phyloP scores from a whole-genome alignment of 2,797 vertebrate species.

The Masticophis lateralis region DNA sequence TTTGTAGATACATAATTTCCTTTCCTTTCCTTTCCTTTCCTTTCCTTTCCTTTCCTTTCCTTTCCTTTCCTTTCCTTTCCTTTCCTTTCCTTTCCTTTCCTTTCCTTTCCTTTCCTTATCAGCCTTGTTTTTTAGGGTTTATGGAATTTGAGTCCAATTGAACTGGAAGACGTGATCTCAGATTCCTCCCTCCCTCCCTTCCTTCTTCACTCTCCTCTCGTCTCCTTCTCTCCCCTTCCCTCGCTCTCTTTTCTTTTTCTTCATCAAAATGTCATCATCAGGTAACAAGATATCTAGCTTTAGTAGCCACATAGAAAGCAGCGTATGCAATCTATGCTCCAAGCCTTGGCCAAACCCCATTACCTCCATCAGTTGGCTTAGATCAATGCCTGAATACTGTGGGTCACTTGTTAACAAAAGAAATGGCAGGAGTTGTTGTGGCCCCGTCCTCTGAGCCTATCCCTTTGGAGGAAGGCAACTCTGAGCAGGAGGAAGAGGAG shows the following conservation, averaged over 20 bases:
- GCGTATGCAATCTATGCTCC: not conserved
- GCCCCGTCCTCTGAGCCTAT: too few species aligned
- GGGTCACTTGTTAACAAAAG: not conserved
- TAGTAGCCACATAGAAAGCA: not conserved
- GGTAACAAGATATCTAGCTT: not conserved
- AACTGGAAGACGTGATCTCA: too few species aligned
- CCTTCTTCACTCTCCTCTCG: not conserved
- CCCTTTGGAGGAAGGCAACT: too few species aligned
- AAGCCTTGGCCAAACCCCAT: too few species aligned
- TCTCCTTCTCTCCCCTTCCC: accelerated
- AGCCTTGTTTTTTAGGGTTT: too few species aligned
- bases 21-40: not conserved
- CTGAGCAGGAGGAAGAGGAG: too few species aligned
- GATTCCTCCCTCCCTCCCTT: not conserved
- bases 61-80: too few species aligned
- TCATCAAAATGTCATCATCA: not conserved
- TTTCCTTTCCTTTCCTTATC: too few species aligned
- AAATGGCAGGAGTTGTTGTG: not conserved
- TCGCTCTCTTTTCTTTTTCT: too few species aligned
- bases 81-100: too few species aligned
- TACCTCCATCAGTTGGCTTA: not conserved
- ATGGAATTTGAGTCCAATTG: too few species aligned
- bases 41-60: too few species aligned
- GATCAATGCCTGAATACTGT: not conserved
- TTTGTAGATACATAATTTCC: not conserved